A percentile compares a stretch with the other conserved stretches of the same genome.
Conservation (phyloP, 2,797 vertebrate species). For the Champsocephalus gunnari region DNA sequence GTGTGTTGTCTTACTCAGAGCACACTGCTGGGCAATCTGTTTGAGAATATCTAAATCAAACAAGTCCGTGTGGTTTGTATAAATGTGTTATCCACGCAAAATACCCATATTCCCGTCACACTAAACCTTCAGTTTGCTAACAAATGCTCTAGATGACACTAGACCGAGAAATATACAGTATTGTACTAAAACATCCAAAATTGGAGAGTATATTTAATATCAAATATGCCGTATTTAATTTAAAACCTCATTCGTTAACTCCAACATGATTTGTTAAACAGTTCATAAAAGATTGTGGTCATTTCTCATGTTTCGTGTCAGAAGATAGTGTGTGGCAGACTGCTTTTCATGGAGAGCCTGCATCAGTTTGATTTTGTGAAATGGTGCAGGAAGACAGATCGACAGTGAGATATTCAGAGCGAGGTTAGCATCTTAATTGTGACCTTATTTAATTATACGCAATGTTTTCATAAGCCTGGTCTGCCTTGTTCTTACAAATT, state of each 20-base stretch:
- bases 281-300: conserved; percentile 27
- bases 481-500: conserved; percentile 34
- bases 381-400: neutral
- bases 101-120: conserved; percentile 11
- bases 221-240: conserved; percentile 3
- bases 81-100: neutral
- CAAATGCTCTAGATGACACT: too few relatives aligned
- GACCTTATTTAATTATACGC: conserved; percentile 59
- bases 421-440: conserved; percentile 45
- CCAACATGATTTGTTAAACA: conserved; percentile 26
- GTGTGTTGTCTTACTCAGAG: conserved; percentile 30
- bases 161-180: too few relatives aligned
- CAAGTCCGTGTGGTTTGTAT: conserved; percentile 16
- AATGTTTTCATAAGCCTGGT: conserved; percentile 50
- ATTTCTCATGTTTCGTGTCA: conserved; percentile 26
- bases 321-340: conserved; percentile 28
- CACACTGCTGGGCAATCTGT: conserved; percentile 25
- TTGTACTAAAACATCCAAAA: too few relatives aligned
- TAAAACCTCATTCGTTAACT: conserved; percentile 18
- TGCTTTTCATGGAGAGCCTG: neutral
- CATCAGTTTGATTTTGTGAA: conserved; percentile 23
- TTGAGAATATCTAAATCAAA: conserved; percentile 37
- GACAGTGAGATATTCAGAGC: conserved; percentile 23
- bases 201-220: too few relatives aligned
- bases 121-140: neutral